These are phyloP conservation scores for Sarcophaga variegata DNA, from an alignment of 2,888 invertebrate genomes.

Conservation along the genomic window DNA sequence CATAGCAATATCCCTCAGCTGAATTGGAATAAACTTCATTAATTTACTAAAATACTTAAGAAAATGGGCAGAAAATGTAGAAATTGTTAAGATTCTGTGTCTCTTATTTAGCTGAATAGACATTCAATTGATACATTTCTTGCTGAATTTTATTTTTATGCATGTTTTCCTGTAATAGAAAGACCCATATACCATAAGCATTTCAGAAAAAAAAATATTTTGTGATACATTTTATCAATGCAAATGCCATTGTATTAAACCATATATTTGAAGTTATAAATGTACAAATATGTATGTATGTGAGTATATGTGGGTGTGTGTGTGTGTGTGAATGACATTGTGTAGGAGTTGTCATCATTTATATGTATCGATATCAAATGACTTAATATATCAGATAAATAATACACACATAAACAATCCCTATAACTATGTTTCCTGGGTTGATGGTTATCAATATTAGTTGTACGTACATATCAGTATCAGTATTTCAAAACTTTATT, in stretches of 20 bases:
- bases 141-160: neutral
- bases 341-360: neutral
- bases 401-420: neutral
- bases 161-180: neutral
- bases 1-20: too few species aligned
- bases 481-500: neutral
- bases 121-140: neutral
- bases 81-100: too few species aligned
- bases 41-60: too few species aligned
- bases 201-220: slow-evolving; percentile 5
- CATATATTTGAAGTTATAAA: slow-evolving; percentile 5
- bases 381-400: slow-evolving; percentile 58
- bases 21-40: too few species aligned
- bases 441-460: too few species aligned
- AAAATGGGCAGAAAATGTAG: too few species aligned
- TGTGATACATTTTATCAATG: slow-evolving; percentile 58
- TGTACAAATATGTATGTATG: slow-evolving; percentile 1
- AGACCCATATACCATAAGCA: neutral
- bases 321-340: neutral
- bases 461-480: neutral
- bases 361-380: slow-evolving; percentile 61
- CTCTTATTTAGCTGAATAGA: too few species aligned
- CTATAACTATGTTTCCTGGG: too few species aligned
- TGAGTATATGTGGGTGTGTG: neutral
- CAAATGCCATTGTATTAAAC: slow-evolving; percentile 48